Percentiles rank a stretch among this genome's conserved stretches.
phyloP scores from a whole-genome alignment of 2,888 invertebrate species.

The Limnephilus marmoratus region DNA sequence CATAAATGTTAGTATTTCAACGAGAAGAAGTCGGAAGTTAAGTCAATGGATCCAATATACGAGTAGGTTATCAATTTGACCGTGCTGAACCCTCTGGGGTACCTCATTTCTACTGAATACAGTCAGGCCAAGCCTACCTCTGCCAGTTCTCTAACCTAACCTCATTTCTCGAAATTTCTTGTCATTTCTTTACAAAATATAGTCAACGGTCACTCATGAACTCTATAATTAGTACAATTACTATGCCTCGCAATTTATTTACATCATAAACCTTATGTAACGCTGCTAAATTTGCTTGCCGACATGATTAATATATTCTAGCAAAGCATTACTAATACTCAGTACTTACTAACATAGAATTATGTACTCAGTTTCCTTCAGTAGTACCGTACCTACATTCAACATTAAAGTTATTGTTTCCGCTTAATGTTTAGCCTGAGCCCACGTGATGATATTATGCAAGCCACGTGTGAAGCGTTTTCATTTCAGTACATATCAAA shows the following conservation, averaged over 20 bases:
- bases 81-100: not conserved
- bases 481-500: not conserved
- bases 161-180: not conserved
- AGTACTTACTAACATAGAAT: not conserved
- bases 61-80: too few species aligned
- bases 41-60: too few species aligned
- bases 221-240: not conserved
- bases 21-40: too few species aligned
- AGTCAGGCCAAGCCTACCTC: not conserved
- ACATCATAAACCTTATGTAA: not conserved
- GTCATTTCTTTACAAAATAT: not conserved
- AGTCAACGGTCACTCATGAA: not conserved
- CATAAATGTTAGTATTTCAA: too few species aligned
- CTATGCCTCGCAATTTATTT: not conserved
- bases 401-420: not conserved
- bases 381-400: not conserved
- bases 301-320: not conserved
- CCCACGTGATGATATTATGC: constrained; percentile 15
- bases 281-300: not conserved
- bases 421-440: not conserved
- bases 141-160: not conserved
- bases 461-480: not conserved
- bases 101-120: not conserved
- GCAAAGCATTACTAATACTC: not conserved
- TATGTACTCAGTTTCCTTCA: not conserved